Conservation (phyloP, 2,797 vertebrate genomes). For the Pogonophryne albipinna region DNA sequence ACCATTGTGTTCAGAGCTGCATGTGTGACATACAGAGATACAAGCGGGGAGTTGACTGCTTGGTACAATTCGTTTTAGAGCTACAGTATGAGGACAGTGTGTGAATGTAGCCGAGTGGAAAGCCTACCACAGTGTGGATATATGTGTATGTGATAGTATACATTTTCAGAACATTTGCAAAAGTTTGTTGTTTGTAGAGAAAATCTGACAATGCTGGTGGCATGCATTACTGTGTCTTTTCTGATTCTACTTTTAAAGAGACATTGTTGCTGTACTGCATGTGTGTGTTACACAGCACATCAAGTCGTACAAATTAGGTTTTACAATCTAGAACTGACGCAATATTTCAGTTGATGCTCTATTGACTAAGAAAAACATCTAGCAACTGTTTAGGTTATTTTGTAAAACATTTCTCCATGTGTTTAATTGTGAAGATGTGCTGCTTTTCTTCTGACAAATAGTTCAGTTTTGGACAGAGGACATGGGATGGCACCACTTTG, state of each 20-base stretch:
- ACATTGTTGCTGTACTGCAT: not conserved
- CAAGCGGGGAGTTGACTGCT: slow-evolving; percentile 6
- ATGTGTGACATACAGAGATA: slow-evolving; percentile 44
- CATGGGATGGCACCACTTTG: not conserved
- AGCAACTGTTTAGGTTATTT: too few relatives aligned
- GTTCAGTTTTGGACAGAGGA: not conserved
- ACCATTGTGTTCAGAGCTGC: slow-evolving; percentile 53
- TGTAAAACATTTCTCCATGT: too few relatives aligned
- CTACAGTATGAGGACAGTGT: slow-evolving; percentile 9
- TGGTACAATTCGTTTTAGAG: slow-evolving; percentile 12
- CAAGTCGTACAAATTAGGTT: not conserved
- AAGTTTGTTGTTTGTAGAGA: not conserved
- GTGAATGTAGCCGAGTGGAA: not conserved
- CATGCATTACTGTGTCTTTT: not conserved
- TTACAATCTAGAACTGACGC: not conserved
- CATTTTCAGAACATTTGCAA: not conserved
- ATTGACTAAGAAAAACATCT: not conserved
- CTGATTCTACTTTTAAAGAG: not conserved
- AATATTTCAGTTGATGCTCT: not conserved
- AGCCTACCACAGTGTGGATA: not conserved
- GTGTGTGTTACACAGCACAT: not conserved
- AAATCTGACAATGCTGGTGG: not conserved
- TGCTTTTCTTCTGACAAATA: not conserved
- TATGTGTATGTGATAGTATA: not conserved
- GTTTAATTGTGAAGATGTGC: not conserved